phyloP scores from a whole-genome alignment of 2,797 vertebrate species.

The Nasua narica region DNA sequence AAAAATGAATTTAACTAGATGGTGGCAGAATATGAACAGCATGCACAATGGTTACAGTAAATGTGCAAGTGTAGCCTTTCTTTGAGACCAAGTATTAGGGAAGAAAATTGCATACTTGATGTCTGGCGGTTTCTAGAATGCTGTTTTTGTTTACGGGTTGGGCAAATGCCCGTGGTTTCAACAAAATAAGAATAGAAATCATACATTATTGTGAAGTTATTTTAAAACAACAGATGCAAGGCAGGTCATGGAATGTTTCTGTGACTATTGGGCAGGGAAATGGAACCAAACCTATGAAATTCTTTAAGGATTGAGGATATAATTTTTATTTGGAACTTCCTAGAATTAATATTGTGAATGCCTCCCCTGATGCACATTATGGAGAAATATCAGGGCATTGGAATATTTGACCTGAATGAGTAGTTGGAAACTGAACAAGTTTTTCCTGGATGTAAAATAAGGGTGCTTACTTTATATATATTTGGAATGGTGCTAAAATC shows the following conservation, averaged over 20 bases:
- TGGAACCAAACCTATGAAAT: not conserved
- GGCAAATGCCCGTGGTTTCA: slow-evolving; percentile 76
- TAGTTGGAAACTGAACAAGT: not conserved
- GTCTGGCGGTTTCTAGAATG: slow-evolving; percentile 78
- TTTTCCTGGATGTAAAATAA: not conserved
- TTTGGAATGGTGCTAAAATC: not conserved
- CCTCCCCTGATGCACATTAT: rapidly evolving
- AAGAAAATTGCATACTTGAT: slow-evolving; percentile 84
- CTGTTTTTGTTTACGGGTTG: slow-evolving; percentile 82
- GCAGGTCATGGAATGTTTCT: slow-evolving; percentile 71
- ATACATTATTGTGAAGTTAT: slow-evolving; percentile 75
- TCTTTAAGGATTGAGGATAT: not conserved
- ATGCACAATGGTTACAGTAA: not conserved
- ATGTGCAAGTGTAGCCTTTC: slow-evolving; percentile 66
- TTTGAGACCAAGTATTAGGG: slow-evolving; percentile 77
- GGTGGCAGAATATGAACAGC: not conserved
- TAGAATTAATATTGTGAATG: not conserved
- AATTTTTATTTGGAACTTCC: not conserved
- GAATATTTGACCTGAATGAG: not conserved
- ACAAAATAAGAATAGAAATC: slow-evolving; percentile 82
- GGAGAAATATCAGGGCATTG: not conserved
- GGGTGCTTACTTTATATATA: not conserved
- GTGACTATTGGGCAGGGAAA: slow-evolving; percentile 16
- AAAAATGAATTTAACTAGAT: slow-evolving; percentile 51
- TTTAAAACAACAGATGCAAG: slow-evolving; percentile 72